These are phyloP conservation scores for Brachionus manjavacas DNA, from an alignment of 1,140 invertebrate genomes.

Conservation along the genomic window DNA sequence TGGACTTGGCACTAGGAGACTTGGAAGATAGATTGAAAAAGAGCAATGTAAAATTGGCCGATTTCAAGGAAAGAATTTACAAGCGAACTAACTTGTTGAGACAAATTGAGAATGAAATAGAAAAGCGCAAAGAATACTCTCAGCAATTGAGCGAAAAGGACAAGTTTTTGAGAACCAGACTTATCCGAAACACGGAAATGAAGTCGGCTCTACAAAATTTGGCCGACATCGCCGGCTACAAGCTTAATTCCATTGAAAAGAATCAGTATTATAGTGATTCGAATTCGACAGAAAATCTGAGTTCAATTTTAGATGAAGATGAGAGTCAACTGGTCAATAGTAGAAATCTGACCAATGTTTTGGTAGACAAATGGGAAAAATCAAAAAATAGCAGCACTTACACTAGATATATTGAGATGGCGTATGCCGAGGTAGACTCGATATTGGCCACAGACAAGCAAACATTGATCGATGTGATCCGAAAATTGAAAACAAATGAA, in stretches of 20 bases:
- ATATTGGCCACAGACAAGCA: constrained; percentile 24
- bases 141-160: constrained; percentile 32
- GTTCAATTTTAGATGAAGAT: constrained; percentile 5
- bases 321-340: constrained; percentile 23
- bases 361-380: constrained; percentile 28
- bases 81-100: background rate
- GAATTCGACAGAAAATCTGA: background rate
- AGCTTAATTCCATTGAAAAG: constrained; percentile 25
- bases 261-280: background rate
- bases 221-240: constrained; percentile 37
- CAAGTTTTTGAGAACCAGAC: constrained; percentile 16
- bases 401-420: constrained; percentile 37
- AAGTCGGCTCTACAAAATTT: constrained; percentile 39
- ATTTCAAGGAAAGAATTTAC: constrained; percentile 21
- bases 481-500: constrained; percentile 33
- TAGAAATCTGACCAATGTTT: constrained; percentile 38
- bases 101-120: constrained; percentile 31
- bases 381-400: constrained; percentile 29
- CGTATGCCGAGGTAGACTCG: constrained; percentile 28
- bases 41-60: constrained; percentile 13
- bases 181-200: constrained; percentile 37
- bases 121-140: constrained; percentile 19
- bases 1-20: constrained; percentile 11
- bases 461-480: constrained; percentile 6
- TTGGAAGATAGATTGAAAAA: constrained; percentile 33